Conservation (phyloP, 2,113 vertebrate species). For the Perognathus longimembris region DNA sequence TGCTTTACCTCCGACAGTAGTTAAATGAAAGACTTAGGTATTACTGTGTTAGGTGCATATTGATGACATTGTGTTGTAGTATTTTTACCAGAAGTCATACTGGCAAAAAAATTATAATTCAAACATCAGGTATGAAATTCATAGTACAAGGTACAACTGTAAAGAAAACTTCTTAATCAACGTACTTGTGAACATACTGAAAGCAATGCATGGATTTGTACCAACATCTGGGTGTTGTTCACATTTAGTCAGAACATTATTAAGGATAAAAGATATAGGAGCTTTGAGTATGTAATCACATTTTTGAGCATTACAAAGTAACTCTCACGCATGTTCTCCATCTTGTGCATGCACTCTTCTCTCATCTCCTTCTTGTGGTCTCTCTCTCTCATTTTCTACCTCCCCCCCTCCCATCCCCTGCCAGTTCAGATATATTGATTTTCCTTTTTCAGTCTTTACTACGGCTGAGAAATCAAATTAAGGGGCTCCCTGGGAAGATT, state of each 20-base stretch:
- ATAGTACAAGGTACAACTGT: not conserved
- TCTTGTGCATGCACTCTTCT: too few relatives aligned
- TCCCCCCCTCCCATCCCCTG: too few relatives aligned
- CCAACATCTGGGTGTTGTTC: not conserved
- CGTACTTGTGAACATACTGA: not conserved
- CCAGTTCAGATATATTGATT: too few relatives aligned
- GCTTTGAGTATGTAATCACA: not conserved
- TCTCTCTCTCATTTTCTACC: not conserved
- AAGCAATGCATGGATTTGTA: not conserved
- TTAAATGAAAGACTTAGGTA: conserved; percentile 40
- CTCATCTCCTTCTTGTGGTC: too few relatives aligned
- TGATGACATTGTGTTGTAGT: not conserved
- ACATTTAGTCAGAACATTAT: not conserved
- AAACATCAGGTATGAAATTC: conserved; percentile 26
- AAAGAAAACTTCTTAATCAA: not conserved
- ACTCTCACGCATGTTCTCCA: too few relatives aligned
- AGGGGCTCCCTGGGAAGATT: too few relatives aligned
- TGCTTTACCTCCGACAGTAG: conserved; percentile 11
- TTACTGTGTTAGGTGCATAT: conserved; percentile 8
- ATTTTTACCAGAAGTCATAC: conserved; percentile 14
- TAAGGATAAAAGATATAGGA: not conserved
- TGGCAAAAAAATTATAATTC: conserved; percentile 34
- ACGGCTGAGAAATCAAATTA: too few relatives aligned
- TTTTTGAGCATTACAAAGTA: not conserved
- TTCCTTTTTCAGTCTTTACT: too few relatives aligned